Conservation (phyloP, 2,113 vertebrate species). For the Aspidoscelis tigris region DNA sequence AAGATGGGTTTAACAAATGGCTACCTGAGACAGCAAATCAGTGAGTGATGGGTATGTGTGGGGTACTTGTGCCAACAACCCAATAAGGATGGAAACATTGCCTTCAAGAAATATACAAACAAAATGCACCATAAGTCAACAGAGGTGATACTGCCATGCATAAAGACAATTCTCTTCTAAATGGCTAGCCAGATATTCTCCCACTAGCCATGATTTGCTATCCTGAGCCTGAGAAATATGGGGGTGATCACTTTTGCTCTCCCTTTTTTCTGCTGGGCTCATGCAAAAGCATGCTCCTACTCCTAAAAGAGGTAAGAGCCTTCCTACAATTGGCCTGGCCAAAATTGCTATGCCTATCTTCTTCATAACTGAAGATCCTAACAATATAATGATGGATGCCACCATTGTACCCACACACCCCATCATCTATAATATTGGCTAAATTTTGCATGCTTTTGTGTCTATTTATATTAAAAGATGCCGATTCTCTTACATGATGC, state of each 20-base stretch:
- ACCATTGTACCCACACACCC: background rate
- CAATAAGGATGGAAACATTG: background rate
- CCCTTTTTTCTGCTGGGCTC: background rate
- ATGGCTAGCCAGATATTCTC: background rate
- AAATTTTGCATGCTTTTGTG: background rate
- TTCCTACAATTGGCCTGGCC: background rate
- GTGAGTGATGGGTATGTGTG: background rate
- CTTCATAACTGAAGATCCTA: background rate
- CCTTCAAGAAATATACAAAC: background rate
- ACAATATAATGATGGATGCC: background rate
- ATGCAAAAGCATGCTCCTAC: background rate
- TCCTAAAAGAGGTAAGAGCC: background rate
- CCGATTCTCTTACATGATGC: no score
- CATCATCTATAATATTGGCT: background rate
- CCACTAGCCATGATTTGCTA: background rate
- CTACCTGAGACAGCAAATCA: background rate
- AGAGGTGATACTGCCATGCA: background rate
- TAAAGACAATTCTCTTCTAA: background rate
- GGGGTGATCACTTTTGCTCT: no score
- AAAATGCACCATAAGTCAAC: background rate
- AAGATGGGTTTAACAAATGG: background rate
- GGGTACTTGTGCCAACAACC: background rate
- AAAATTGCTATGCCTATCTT: background rate
- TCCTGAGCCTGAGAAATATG: background rate
- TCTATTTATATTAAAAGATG: no score